These are phyloP conservation scores for Germaria angustata DNA, from an alignment of 2,888 invertebrate genomes.

Conservation along the genomic window DNA sequence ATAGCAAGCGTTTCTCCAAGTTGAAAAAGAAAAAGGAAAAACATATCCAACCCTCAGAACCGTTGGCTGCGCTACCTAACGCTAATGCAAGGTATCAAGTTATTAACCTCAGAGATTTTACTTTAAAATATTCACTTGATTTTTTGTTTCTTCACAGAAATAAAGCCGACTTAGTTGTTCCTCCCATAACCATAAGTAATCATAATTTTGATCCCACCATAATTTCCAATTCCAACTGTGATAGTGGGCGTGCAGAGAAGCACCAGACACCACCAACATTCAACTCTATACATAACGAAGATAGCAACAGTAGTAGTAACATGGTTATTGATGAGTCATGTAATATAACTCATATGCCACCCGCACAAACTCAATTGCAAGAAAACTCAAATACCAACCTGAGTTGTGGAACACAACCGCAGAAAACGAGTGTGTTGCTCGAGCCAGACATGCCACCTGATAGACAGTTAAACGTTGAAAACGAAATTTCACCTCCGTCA, in stretches of 20 bases:
- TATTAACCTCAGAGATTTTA: not conserved
- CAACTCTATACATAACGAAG: constrained; percentile 66
- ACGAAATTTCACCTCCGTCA: not conserved
- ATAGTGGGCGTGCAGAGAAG: constrained; percentile 44
- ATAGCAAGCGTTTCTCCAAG: constrained; percentile 70
- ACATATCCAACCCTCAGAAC: not conserved
- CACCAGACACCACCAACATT: constrained; percentile 42
- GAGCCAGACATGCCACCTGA: constrained; percentile 56
- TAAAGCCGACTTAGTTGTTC: constrained; percentile 12
- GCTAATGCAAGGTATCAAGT: constrained; percentile 37
- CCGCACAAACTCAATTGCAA: not conserved
- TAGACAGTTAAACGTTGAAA: not conserved
- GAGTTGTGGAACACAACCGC: not conserved
- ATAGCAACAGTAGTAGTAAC: constrained; percentile 72
- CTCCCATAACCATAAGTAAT: constrained; percentile 40
- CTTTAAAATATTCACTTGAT: too few species aligned
- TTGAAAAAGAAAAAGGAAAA: constrained; percentile 69
- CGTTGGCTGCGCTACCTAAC: not conserved
- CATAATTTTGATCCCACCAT: constrained; percentile 51
- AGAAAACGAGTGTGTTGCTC: constrained; percentile 3
- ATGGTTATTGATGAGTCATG: constrained; percentile 72
- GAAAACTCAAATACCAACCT: not conserved
- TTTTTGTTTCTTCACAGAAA: constrained; percentile 22
- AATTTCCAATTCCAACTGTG: constrained; percentile 62
- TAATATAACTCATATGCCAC: constrained; percentile 63